These are phyloP conservation scores for Genyomyrus donnyi DNA, from an alignment of 2,113 vertebrate species.

Conservation along the genomic window DNA sequence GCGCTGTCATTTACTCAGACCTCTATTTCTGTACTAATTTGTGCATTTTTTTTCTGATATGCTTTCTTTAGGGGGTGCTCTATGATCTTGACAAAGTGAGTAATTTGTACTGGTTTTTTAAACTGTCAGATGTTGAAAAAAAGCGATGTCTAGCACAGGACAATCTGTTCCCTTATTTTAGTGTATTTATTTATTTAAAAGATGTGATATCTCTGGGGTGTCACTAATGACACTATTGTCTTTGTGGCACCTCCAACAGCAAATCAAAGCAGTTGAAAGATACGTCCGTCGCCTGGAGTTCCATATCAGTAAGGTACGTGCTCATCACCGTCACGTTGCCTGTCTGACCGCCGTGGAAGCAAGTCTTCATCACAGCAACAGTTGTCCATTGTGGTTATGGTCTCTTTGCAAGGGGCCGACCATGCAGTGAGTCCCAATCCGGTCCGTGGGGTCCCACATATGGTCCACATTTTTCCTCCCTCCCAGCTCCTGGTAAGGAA, in stretches of 20 bases:
- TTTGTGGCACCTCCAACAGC: conserved; percentile 55
- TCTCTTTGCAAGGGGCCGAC: neutral
- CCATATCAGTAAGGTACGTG: conserved; percentile 93
- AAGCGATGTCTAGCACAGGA: neutral
- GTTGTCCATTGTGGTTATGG: neutral
- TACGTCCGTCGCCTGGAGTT: conserved; percentile 96
- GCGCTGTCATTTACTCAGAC: neutral
- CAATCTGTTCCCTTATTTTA: neutral
- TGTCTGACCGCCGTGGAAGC: neutral
- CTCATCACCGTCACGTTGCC: neutral
- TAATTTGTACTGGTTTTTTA: neutral
- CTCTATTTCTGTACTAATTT: neutral
- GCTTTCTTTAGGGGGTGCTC: conserved; percentile 76
- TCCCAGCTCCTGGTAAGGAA: neutral
- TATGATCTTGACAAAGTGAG: conserved; percentile 97
- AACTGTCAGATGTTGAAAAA: neutral
- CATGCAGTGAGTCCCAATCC: neutral
- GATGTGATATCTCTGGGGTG: neutral
- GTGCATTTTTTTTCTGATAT: conserved; percentile 29
- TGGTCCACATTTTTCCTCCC: neutral
- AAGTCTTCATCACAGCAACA: neutral
- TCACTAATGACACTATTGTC: neutral
- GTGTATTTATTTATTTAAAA: neutral
- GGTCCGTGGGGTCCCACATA: neutral
- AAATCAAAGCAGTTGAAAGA: conserved; percentile 94